Conservation (phyloP, 2,113 vertebrate species). For the Parotia lawesii region DNA sequence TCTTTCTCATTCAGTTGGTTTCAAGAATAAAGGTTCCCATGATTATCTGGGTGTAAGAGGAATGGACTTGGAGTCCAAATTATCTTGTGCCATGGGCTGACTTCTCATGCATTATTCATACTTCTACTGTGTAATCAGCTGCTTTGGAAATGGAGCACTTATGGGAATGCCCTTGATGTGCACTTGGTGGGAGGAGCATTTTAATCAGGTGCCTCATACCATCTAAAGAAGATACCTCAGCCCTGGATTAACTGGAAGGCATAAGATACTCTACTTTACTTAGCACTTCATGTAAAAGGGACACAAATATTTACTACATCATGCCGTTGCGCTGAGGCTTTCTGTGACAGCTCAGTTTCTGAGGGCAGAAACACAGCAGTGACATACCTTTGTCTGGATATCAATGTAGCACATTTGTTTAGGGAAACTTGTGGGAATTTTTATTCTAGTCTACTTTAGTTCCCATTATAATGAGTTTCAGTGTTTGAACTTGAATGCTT, state of each 20-base stretch:
- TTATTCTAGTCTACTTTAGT: neutral
- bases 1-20: neutral
- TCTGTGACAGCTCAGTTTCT: neutral
- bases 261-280: neutral
- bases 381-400: neutral
- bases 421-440: neutral
- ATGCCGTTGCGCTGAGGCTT: neutral
- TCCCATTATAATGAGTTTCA: neutral
- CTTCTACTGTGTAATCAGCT: neutral
- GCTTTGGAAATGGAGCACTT: neutral
- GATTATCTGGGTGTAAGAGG: neutral
- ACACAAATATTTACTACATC: accelerated
- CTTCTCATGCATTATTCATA: neutral
- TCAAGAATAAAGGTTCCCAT: neutral
- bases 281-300: neutral
- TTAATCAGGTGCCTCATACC: neutral
- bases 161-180: accelerated
- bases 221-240: neutral
- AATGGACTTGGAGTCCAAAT: neutral
- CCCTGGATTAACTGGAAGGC: neutral
- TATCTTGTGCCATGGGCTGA: neutral
- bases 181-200: neutral
- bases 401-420: neutral
- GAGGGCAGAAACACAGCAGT: neutral
- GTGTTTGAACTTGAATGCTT: neutral